phyloP scores from a whole-genome alignment of 2,113 vertebrate genomes.

The Peromyscus maniculatus region DNA sequence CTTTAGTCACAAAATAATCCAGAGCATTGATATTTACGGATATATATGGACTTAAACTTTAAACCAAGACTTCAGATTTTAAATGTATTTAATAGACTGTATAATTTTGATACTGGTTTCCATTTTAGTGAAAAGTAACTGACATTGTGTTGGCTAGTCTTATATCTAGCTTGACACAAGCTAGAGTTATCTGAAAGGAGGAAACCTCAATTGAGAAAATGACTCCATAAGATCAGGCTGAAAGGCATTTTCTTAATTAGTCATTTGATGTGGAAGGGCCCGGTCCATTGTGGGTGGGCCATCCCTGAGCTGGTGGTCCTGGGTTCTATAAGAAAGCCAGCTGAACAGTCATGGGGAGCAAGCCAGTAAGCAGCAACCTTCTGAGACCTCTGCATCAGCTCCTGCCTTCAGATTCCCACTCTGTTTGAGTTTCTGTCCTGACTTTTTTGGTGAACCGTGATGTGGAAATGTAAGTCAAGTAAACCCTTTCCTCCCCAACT shows the following conservation, averaged over 20 bases:
- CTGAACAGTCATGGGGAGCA: not conserved
- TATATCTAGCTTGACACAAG: not conserved
- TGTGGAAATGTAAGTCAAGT: not conserved
- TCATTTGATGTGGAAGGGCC: not conserved
- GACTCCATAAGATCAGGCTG: not conserved
- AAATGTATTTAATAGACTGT: constrained; percentile 24
- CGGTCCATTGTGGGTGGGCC: not conserved
- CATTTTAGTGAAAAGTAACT: not conserved
- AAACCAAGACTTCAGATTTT: not conserved
- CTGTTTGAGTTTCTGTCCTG: not conserved
- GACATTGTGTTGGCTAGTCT: not conserved
- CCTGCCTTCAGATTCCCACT: not conserved
- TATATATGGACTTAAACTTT: not conserved
- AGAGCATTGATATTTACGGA: not conserved
- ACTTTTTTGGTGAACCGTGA: not conserved
- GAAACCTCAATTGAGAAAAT: not conserved
- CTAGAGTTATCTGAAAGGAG: not conserved
- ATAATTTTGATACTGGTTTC: not conserved
- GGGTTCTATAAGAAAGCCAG: not conserved
- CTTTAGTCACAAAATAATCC: constrained; percentile 11
- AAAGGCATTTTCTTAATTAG: not conserved
- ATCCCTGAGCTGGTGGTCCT: not conserved
- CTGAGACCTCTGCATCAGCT: not conserved
- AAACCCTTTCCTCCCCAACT: not conserved
- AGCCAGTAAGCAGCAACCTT: not conserved